Evolutionary conservation across 1,140 invertebrate genomes (phyloP).

Genomic region (Pseudomyrmex sp.): DNA sequence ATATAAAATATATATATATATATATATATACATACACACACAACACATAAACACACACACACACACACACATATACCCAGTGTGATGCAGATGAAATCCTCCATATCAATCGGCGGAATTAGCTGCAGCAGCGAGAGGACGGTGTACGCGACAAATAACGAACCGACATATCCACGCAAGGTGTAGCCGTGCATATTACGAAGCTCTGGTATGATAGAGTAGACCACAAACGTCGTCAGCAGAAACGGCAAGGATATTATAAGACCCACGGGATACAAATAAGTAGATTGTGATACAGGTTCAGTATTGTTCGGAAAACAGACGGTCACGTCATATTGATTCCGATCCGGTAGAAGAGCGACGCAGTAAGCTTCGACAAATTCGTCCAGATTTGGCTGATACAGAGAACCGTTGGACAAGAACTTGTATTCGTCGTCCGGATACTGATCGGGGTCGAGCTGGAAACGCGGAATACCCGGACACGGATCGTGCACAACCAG

Average conservation of each 20-base stretch:
- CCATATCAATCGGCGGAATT: constrained; percentile 75
- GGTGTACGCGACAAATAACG: constrained; percentile 84
- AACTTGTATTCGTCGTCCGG: constrained; percentile 84
- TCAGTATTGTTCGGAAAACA: constrained; percentile 56
- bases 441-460: constrained; percentile 81
- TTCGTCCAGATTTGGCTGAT: constrained; percentile 74
- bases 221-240: constrained; percentile 85
- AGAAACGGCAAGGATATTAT: constrained; percentile 86
- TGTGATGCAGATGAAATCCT: constrained; percentile 79
- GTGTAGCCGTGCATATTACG: constrained; percentile 86
- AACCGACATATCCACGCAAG: constrained; percentile 84
- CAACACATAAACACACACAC: constrained; percentile 7
- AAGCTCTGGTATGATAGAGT: constrained; percentile 84
- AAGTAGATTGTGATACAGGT: neutral
- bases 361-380: constrained; percentile 67
- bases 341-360: neutral
- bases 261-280: constrained; percentile 75
- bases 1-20: too few species aligned
- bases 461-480: constrained; percentile 71
- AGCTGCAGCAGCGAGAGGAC: constrained; percentile 83
- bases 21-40: too few species aligned
- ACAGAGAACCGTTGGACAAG: constrained; percentile 85
- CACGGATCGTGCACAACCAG: constrained; percentile 63
- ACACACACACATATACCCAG: constrained; percentile 80
- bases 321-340: constrained; percentile 54